Conservation (phyloP, 2,113 vertebrate genomes). For the Xenotilapia flavipinnis region DNA sequence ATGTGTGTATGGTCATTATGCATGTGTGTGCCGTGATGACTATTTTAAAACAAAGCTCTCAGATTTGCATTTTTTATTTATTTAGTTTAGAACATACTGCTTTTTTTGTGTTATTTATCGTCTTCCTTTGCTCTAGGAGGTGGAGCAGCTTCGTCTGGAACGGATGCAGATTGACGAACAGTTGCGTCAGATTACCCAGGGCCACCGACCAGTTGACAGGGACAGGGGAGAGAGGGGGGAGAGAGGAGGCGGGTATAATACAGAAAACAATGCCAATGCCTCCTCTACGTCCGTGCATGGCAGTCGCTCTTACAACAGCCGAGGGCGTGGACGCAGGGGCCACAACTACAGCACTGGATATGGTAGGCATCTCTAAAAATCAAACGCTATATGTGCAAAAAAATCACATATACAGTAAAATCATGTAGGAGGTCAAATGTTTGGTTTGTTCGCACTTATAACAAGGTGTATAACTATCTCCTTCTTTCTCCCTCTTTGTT, state of each 20-base stretch:
- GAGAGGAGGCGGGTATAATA: slow-evolving; percentile 79
- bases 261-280: slow-evolving; percentile 77
- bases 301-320: slow-evolving; percentile 88
- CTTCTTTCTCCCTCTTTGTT: background rate
- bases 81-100: background rate
- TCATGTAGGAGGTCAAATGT: background rate
- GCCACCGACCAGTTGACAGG: slow-evolving; percentile 80
- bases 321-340: slow-evolving; percentile 88
- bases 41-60: background rate
- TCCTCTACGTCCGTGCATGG: slow-evolving; percentile 79
- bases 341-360: slow-evolving; percentile 90
- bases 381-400: background rate
- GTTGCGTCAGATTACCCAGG: slow-evolving; percentile 91
- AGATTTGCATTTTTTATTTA: background rate
- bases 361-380: slow-evolving; percentile 65
- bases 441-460: background rate
- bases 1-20: slow-evolving; percentile 41
- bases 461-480: background rate
- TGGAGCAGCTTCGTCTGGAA: slow-evolving; percentile 95
- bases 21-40: background rate
- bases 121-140: slow-evolving; percentile 74
- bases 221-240: slow-evolving; percentile 62
- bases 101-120: background rate
- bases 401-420: background rate
- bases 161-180: slow-evolving; percentile 97